These are phyloP conservation scores for Chionoecetes opilio DNA, from an alignment of 1,140 invertebrate genomes.

Conservation along the genomic window DNA sequence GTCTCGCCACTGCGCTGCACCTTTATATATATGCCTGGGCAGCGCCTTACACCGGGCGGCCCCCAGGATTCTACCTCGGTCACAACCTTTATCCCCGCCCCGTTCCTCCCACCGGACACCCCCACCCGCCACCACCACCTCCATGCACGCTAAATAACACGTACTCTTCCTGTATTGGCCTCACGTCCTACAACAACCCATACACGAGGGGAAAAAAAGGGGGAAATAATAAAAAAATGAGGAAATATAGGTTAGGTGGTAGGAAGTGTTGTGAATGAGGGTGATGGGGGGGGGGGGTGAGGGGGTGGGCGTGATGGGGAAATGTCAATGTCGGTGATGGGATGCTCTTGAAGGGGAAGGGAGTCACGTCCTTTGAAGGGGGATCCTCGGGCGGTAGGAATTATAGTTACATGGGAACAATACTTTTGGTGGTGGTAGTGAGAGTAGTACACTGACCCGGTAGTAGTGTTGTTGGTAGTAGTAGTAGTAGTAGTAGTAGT, in stretches of 20 bases:
- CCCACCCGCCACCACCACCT: background rate
- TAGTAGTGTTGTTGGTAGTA: too few species aligned
- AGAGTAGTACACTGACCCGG: too few species aligned
- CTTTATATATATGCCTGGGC: constrained; percentile 47
- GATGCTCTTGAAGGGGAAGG: background rate
- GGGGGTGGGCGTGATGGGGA: background rate
- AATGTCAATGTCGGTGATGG: constrained; percentile 43
- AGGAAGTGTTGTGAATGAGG: background rate
- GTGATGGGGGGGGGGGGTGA: background rate
- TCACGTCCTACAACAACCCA: background rate
- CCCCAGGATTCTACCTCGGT: background rate
- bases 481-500: too few species aligned
- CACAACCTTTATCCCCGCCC: background rate
- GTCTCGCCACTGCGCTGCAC: background rate
- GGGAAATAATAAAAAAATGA: background rate
- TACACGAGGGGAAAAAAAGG: background rate
- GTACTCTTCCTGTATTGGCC: background rate
- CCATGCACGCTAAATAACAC: background rate
- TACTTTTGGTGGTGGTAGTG: too few species aligned
- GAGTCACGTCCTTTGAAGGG: too few species aligned
- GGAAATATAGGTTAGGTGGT: background rate
- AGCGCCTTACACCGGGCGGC: constrained; percentile 24
- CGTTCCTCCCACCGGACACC: background rate
- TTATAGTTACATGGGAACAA: too few species aligned
- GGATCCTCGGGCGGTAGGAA: too few species aligned